Percentiles rank a stretch among this genome's conserved stretches.
Evolutionary conservation across 2,797 vertebrate genomes (phyloP).

Genomic region (Acanthis flammea): DNA sequence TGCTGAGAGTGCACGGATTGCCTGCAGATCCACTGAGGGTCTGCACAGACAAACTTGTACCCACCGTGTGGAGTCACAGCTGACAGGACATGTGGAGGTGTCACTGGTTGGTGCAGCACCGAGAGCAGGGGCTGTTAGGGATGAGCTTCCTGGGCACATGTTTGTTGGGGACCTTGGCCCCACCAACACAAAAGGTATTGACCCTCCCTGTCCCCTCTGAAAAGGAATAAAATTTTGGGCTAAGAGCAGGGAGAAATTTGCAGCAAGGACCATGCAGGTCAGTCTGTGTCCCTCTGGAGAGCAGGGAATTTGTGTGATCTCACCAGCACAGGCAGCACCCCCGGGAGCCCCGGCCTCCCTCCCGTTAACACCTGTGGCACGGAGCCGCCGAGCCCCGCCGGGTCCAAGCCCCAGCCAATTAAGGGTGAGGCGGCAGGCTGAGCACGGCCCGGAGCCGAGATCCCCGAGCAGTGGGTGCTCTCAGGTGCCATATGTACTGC

Average conservation of each 20-base stretch:
- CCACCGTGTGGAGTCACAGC: neutral
- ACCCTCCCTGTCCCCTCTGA: neutral
- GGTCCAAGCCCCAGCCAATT: neutral
- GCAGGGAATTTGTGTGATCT: neutral
- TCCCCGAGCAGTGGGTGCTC: conserved; percentile 48
- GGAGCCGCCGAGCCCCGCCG: neutral
- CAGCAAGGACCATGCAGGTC: rapidly evolving
- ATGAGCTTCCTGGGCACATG: neutral
- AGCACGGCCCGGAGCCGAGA: neutral
- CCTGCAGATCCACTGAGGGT: neutral
- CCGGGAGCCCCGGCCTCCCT: neutral
- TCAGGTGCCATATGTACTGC: conserved; percentile 66
- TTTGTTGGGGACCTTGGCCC: neutral
- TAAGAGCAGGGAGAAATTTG: neutral
- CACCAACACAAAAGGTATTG: rapidly evolving
- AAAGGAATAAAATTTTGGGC: neutral
- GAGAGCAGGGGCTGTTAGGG: rapidly evolving
- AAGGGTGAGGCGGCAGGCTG: conserved; percentile 34
- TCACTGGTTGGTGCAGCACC: neutral
- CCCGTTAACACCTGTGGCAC: neutral
- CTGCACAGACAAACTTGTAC: neutral
- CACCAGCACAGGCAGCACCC: neutral
- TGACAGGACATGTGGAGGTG: neutral
- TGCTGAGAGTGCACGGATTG: rapidly evolving
- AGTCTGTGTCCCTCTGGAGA: neutral